Conservation (phyloP, 2,797 vertebrate species). For the Onychomys leucogaster region DNA sequence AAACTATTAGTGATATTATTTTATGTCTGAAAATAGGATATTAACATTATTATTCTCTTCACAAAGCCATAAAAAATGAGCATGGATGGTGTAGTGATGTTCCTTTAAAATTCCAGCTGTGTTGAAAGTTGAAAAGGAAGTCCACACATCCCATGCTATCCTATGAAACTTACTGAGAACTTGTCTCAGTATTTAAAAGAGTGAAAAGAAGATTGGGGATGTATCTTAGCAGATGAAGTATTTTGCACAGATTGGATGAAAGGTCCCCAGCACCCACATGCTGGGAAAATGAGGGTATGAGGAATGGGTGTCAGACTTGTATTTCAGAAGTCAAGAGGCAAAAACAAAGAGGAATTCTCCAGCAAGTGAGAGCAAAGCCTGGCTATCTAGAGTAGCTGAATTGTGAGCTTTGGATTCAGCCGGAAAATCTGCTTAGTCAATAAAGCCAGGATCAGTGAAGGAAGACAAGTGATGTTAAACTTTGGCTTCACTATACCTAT, state of each 20-base stretch:
- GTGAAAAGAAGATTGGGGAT: background rate
- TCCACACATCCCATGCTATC: background rate
- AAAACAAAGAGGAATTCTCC: background rate
- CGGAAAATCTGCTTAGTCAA: background rate
- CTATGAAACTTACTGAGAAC: too few relatives aligned
- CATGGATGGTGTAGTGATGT: too few relatives aligned
- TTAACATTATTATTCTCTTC: background rate
- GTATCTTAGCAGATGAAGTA: background rate
- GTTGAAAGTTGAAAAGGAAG: background rate
- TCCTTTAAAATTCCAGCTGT: background rate
- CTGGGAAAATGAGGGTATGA: too few relatives aligned
- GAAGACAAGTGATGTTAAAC: background rate
- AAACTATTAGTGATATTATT: background rate
- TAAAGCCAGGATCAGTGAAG: background rate
- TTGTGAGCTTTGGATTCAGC: background rate
- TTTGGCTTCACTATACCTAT: background rate
- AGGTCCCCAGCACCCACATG: background rate
- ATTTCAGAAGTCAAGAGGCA: too few relatives aligned
- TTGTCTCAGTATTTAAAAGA: background rate
- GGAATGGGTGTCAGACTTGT: rapidly evolving
- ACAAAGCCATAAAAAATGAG: background rate
- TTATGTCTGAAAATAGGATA: background rate
- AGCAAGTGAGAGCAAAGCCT: background rate
- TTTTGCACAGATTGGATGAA: background rate
- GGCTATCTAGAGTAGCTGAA: background rate